Evolutionary conservation across 2,797 vertebrate genomes (phyloP), one percentile per base, ranked within the genome.

Genomic region (Aphelocoma californica): DNA sequence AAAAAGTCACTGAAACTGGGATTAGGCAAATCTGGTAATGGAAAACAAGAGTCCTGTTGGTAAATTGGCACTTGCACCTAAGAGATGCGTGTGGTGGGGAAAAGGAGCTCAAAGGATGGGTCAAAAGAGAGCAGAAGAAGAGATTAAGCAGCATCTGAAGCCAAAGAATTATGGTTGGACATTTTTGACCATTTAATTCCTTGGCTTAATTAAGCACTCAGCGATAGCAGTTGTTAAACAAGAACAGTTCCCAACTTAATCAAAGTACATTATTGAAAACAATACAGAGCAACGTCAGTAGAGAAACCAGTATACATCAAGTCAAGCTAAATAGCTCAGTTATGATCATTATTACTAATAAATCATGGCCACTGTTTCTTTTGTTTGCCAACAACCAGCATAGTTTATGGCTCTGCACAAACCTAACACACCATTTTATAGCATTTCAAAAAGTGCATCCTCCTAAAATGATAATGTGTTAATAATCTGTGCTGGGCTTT

Each of bases 401-500:
- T 38, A 77, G 48, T 66, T 86, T 54, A 81, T 57, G 36, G 45
- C 71, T 92, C 44, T 71, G 38, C 89, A 74, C 74, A 95, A 93
- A 95, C 56, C 58, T 84, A 80, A 54, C 61, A 74, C 73, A 88
- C 65, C 79, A 92, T 64, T 72, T 91, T 77, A 87, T 53, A 58
- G 40, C 75, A 86, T 96, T 94, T 90, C 81, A 95, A 88, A 93
- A 50, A 92, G 53, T 80, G 69, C 18, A 47, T 95, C 91, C 83
- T 92, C 92, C 95, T 95, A 90, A 95, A 97, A 97, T 87, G 84
- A 93, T 97, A 97, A 98, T 92, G 90, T 96, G 95, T 95, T 98
- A 96, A 97, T 97, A 97, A 97, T 94, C 95, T 96, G 92, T 90
- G 93, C 83, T 88, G 87, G 82, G 54, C 51, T 97, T 96, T 96